Evolutionary conservation across 2,797 vertebrate species (phyloP).

Genomic region (Delichon dasypus): DNA sequence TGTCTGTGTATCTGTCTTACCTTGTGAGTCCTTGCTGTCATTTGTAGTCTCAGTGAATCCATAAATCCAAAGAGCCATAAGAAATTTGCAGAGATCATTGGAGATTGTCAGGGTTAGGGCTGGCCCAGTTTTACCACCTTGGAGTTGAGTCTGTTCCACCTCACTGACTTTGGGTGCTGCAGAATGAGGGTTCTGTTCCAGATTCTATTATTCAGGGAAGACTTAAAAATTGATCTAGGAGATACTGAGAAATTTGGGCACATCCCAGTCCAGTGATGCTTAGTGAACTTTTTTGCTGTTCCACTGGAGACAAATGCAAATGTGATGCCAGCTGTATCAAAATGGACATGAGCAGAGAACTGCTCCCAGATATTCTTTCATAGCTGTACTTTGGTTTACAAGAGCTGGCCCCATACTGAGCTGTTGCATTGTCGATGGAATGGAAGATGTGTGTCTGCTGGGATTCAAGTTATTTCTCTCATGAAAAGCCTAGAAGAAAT

Average conservation of each 20-base stretch:
- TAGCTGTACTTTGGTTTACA: rapidly evolving
- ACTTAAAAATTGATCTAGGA: background rate
- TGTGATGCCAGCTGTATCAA: background rate
- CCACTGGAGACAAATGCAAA: background rate
- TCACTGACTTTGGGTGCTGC: background rate
- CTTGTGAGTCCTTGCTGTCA: background rate
- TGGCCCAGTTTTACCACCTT: background rate
- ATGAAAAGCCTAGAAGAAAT: background rate
- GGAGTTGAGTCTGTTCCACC: background rate
- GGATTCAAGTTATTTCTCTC: background rate
- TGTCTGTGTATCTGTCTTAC: background rate
- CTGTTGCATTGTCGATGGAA: rapidly evolving
- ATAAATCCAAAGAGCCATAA: background rate
- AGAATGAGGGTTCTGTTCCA: background rate
- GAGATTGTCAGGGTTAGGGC: background rate
- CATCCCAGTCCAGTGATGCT: background rate
- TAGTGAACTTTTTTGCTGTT: background rate
- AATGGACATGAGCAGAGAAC: background rate
- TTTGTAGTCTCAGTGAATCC: background rate
- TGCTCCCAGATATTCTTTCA: background rate
- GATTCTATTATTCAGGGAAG: background rate
- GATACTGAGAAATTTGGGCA: rapidly evolving
- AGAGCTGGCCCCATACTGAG: background rate
- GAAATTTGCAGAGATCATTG: background rate
- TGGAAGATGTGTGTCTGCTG: background rate